Evolutionary conservation across 1,140 invertebrate species (phyloP), one percentile per base, ranked within the genome.

Genomic region (Saccostrea echinata): DNA sequence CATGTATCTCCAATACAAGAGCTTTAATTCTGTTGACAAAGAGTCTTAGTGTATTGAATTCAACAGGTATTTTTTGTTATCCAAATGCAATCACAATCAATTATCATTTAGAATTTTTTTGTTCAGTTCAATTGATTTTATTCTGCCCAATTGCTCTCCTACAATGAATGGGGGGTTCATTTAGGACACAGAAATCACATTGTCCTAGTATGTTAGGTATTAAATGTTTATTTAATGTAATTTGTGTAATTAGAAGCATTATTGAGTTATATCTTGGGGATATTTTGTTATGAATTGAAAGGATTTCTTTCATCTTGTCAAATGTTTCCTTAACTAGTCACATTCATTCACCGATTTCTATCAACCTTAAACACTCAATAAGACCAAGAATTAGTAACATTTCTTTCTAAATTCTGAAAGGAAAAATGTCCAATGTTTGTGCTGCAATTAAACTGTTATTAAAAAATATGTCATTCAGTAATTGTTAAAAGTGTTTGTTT

Each of bases 11-110:
- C 30, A 76, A 13, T 30, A 76, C 68, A 76, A 33, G 68, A 76
- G 68, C 24, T 76, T 76, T 76, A 76, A 76, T 76, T 76, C 68
- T 76, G 68, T 76, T 76, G 68, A 76, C 68, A 76, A 76, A 76
- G 68, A 76, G 27, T 76, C 68, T 76, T 76, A 76, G 68, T 76
- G 68, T 76, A 76, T 76, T 76, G 27, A 76, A 76, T 76, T 30
- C 68, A 30, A 76, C 68, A 76, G 68, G 68, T 76, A 13, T 27
- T 76, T 30, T 76, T 76, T 76, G 68, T 76, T 76, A 30, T 76
- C 68, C 68, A 76, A 76, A 76, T 76, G 68, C 68, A 27, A 76
- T 76, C 30, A 1, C 68, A 76, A 76, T 76, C 68, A 76, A 76
- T 76, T 76, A 76, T 76, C 24, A 76, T 76, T 76, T 76, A 76